phyloP scores from a whole-genome alignment of 1,140 invertebrate species.

The Homalodisca vitripennis region DNA sequence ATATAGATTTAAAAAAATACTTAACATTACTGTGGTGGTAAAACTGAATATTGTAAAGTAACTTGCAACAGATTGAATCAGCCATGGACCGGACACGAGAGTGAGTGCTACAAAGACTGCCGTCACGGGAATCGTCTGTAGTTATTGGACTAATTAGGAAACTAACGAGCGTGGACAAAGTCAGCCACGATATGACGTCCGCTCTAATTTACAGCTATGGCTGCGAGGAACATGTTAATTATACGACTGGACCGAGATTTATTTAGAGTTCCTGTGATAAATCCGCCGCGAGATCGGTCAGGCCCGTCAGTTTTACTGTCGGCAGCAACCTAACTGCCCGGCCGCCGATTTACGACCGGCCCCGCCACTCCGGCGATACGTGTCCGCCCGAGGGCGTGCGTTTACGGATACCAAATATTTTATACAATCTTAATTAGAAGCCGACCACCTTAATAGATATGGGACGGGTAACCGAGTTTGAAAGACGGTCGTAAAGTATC shows the following conservation, averaged over 20 bases:
- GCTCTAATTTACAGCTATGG: slow-evolving; percentile 7
- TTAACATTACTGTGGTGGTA: too few relatives aligned
- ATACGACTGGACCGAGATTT: slow-evolving; percentile 16
- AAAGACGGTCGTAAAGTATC: slow-evolving; percentile 5
- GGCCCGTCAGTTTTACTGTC: background rate
- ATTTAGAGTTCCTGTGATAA: slow-evolving; percentile 17
- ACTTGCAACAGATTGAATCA: too few relatives aligned
- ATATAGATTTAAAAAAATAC: too few relatives aligned
- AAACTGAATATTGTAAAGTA: too few relatives aligned
- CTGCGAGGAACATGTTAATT: slow-evolving; percentile 13
- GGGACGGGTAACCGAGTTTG: background rate
- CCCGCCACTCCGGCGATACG: background rate
- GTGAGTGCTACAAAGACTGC: too few relatives aligned
- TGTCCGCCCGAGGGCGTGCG: slow-evolving; percentile 5
- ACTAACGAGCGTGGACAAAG: too few relatives aligned
- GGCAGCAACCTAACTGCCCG: background rate
- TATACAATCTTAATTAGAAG: slow-evolving; percentile 25
- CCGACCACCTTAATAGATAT: slow-evolving; percentile 20
- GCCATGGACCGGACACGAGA: too few relatives aligned
- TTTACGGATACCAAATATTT: slow-evolving; percentile 6
- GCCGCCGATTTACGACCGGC: background rate
- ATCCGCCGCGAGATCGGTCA: too few relatives aligned
- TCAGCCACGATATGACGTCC: too few relatives aligned
- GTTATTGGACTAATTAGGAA: too few relatives aligned
- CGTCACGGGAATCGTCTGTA: too few relatives aligned